These are phyloP conservation scores for Caenorhabditis remanei DNA, from an alignment of 1,140 invertebrate species.

Conservation along the genomic window DNA sequence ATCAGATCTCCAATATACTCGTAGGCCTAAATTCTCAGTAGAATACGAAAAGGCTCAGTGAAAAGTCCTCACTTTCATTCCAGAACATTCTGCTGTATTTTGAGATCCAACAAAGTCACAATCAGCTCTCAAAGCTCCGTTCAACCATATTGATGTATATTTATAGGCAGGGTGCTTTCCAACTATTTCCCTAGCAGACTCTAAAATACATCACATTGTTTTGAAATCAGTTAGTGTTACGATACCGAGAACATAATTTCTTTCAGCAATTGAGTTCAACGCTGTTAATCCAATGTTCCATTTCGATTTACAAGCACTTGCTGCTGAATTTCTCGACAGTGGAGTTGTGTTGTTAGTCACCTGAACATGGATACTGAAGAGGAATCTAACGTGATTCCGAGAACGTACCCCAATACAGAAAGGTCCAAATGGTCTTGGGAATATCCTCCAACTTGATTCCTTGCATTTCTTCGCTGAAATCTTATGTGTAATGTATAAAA, in stretches of 20 bases:
- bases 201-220: not conserved
- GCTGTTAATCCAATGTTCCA: not conserved
- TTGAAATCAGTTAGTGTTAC: not conserved
- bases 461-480: no score
- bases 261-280: not conserved
- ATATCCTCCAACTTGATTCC: no score
- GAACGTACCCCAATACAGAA: no score
- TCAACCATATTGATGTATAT: constrained; percentile 1
- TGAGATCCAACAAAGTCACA: not conserved
- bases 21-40: not conserved
- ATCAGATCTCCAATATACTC: not conserved
- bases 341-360: no score
- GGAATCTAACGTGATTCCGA: no score
- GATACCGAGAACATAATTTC: not conserved
- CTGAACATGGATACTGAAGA: no score
- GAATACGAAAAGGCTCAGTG: not conserved
- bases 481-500: no score
- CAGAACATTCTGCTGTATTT: not conserved
- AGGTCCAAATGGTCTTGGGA: no score
- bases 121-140: not conserved
- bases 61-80: not conserved
- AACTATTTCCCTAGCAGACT: not conserved
- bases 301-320: not conserved
- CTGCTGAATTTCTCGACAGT: not conserved
- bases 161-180: not conserved